These are phyloP conservation scores for Capitulum mitella DNA, from an alignment of 2,888 invertebrate species.

Conservation along the genomic window DNA sequence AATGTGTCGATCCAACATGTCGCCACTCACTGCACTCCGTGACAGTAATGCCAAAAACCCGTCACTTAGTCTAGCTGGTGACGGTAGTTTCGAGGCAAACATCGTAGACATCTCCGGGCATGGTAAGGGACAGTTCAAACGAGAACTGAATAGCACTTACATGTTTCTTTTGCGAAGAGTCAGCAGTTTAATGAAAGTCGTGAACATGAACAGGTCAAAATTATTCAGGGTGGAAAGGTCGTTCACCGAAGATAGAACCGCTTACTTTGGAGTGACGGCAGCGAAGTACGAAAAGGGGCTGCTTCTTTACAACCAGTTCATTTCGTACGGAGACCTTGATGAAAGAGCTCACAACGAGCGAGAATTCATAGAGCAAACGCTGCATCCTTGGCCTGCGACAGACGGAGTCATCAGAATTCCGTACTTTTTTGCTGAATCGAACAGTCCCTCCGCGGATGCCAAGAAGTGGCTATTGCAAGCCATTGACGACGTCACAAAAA, in stretches of 20 bases:
- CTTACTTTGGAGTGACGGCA: neutral
- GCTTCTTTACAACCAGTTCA: neutral
- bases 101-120: neutral
- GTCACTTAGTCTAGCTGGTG: neutral
- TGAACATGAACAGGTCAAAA: neutral
- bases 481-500: neutral
- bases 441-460: too few species aligned
- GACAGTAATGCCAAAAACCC: neutral
- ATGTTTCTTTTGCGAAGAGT: neutral
- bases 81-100: neutral
- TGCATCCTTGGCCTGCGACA: neutral
- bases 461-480: neutral
- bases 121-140: neutral
- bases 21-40: neutral
- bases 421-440: neutral
- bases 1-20: neutral
- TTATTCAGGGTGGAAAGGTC: neutral
- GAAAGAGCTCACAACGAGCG: neutral
- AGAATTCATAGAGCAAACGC: neutral
- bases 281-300: neutral
- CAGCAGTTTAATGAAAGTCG: neutral
- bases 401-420: neutral
- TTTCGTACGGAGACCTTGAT: neutral
- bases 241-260: neutral
- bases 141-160: neutral